These are phyloP conservation scores for Drosophila picticornis DNA, from an alignment of 2,888 invertebrate genomes.

Conservation along the genomic window DNA sequence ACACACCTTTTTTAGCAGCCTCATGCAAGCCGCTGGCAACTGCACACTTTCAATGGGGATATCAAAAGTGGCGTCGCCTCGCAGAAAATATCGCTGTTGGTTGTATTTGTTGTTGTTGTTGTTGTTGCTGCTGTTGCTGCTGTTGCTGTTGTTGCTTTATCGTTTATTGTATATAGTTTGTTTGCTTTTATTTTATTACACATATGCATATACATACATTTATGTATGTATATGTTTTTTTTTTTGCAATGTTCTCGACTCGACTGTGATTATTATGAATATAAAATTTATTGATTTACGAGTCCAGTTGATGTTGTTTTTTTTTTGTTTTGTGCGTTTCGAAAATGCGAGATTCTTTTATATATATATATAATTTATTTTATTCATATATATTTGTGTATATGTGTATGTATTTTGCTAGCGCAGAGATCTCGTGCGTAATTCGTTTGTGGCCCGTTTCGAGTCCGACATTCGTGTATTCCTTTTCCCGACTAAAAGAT, in stretches of 20 bases:
- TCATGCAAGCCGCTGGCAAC: conserved; percentile 72
- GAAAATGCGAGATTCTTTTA: conserved; percentile 54
- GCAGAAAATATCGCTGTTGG: conserved; percentile 39
- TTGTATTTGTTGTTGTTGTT: conserved; percentile 27
- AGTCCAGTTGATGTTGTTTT: conserved; percentile 34
- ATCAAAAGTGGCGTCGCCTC: conserved; percentile 40
- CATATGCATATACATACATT: conserved; percentile 11
- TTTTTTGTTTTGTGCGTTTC: conserved; percentile 30
- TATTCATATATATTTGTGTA: conserved; percentile 18
- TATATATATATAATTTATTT: conserved; percentile 19
- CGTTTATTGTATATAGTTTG: conserved; percentile 20
- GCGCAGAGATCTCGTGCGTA: conserved; percentile 57
- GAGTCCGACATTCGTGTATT: conserved; percentile 74
- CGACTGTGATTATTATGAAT: conserved; percentile 34
- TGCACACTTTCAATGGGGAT: conserved; percentile 49
- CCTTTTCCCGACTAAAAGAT: conserved; percentile 79
- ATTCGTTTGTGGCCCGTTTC: conserved; percentile 54
- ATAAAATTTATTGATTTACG: conserved; percentile 51
- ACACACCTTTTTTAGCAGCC: conserved; percentile 78
- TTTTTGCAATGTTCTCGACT: conserved; percentile 13
- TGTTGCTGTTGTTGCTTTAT: conserved; percentile 24
- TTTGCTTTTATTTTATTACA: conserved; percentile 17
- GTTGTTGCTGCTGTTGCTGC: conserved; percentile 25
- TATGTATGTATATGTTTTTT: conserved; percentile 10
- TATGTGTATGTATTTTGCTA: conserved; percentile 10